phyloP scores from a whole-genome alignment of 2,888 invertebrate genomes.

The Lithophane socia region DNA sequence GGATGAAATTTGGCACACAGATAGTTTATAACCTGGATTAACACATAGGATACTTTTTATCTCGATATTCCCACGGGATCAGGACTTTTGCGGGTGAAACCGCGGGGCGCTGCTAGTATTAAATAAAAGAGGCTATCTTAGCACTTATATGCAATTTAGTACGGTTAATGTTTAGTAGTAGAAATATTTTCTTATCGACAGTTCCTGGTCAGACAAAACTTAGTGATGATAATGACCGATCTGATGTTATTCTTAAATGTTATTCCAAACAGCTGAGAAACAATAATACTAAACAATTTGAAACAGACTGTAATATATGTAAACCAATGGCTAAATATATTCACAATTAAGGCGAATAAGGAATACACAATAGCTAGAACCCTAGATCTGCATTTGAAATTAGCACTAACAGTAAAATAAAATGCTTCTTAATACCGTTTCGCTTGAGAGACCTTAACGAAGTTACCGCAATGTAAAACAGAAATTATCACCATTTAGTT shows the following conservation, averaged over 20 bases:
- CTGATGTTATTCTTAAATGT: background rate
- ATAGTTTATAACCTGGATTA: too few relatives aligned
- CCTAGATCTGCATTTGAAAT: constrained; percentile 53
- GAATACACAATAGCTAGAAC: constrained; percentile 24
- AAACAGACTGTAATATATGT: background rate
- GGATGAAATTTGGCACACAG: too few relatives aligned
- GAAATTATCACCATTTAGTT: constrained; percentile 56
- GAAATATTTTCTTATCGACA: background rate
- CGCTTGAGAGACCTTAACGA: constrained; percentile 28
- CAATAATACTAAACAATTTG: background rate
- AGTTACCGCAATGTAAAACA: constrained; percentile 39
- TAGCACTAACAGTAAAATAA: constrained; percentile 45
- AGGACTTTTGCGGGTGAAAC: too few relatives aligned
- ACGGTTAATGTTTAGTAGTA: background rate
- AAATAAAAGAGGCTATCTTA: background rate
- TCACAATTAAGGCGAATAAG: constrained; percentile 18
- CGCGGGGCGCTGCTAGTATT: background rate
- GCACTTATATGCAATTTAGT: background rate
- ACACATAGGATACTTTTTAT: too few relatives aligned
- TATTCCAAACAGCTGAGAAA: background rate
- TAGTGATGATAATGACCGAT: background rate
- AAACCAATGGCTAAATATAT: constrained; percentile 1
- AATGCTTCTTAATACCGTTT: constrained; percentile 36
- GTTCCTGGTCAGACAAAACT: background rate
- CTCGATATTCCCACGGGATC: too few relatives aligned